Evolutionary conservation across 2,797 vertebrate species (phyloP).

Genomic region (Muscicapa striata): DNA sequence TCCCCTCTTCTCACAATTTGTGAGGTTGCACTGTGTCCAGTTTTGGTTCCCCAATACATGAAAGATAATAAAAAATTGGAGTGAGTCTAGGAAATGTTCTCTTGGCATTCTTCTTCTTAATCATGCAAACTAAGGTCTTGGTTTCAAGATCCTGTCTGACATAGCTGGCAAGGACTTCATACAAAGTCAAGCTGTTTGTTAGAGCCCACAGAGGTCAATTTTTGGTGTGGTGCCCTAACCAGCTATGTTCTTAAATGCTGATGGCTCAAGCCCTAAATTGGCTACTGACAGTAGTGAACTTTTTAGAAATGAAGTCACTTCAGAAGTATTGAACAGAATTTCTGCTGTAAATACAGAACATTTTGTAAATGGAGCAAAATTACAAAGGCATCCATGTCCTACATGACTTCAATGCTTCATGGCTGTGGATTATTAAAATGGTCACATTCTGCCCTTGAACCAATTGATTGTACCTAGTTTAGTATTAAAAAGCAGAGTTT

Average conservation of each 20-base stretch:
- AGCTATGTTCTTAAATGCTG: not conserved
- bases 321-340: not conserved
- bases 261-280: not conserved
- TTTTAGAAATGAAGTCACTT: not conserved
- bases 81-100: not conserved
- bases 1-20: not conserved
- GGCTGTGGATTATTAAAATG: not conserved
- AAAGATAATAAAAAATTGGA: not conserved
- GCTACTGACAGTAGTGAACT: not conserved
- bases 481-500: not conserved
- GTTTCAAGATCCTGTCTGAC: not conserved
- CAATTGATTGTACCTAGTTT: not conserved
- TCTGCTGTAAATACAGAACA: not conserved
- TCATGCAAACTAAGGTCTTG: not conserved
- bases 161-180: not conserved
- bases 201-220: not conserved
- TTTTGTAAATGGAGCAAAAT: not conserved
- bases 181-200: not conserved
- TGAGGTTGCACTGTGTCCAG: not conserved
- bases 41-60: not conserved
- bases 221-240: not conserved
- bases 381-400: not conserved
- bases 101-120: not conserved
- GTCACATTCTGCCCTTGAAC: not conserved
- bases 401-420: not conserved